phyloP scores from a whole-genome alignment of 2,888 invertebrate genomes.

The Lysandra coridon region DNA sequence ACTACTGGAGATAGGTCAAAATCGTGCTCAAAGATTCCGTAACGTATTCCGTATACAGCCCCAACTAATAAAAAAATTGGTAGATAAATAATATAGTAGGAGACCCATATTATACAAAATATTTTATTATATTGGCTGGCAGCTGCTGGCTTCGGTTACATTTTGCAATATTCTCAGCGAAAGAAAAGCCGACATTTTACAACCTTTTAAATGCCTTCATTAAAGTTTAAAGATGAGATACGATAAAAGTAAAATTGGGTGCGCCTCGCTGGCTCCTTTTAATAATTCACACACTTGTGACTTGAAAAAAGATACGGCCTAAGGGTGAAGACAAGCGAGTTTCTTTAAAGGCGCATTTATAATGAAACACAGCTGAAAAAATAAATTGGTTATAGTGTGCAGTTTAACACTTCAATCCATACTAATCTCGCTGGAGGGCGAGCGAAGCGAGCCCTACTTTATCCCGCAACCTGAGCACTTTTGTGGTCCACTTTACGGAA shows the following conservation, averaged over 20 bases:
- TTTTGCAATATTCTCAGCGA: constrained; percentile 29
- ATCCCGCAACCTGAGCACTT: too few relatives aligned
- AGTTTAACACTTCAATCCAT: not conserved
- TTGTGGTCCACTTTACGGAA: too few relatives aligned
- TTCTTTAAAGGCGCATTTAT: constrained; percentile 17
- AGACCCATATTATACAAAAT: too few relatives aligned
- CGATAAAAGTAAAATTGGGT: constrained; percentile 61
- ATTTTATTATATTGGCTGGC: not conserved
- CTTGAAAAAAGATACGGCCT: constrained; percentile 51
- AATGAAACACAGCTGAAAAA: not conserved
- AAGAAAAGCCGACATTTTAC: constrained; percentile 20
- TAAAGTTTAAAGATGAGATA: constrained; percentile 65
- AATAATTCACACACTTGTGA: constrained; percentile 78
- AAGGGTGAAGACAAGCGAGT: constrained; percentile 9
- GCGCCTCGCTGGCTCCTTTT: constrained; percentile 65
- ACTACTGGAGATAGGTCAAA: too few relatives aligned
- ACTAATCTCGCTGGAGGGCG: too few relatives aligned
- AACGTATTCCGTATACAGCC: too few relatives aligned
- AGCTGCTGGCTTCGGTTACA: constrained; percentile 23
- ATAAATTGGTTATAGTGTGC: not conserved
- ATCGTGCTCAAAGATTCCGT: too few relatives aligned
- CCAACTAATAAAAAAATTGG: too few relatives aligned
- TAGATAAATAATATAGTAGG: too few relatives aligned
- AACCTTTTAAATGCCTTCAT: constrained; percentile 55
- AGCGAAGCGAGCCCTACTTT: too few relatives aligned